Evolutionary conservation across 2,797 vertebrate genomes (phyloP).

Genomic region (Crypturellus tataupa): DNA sequence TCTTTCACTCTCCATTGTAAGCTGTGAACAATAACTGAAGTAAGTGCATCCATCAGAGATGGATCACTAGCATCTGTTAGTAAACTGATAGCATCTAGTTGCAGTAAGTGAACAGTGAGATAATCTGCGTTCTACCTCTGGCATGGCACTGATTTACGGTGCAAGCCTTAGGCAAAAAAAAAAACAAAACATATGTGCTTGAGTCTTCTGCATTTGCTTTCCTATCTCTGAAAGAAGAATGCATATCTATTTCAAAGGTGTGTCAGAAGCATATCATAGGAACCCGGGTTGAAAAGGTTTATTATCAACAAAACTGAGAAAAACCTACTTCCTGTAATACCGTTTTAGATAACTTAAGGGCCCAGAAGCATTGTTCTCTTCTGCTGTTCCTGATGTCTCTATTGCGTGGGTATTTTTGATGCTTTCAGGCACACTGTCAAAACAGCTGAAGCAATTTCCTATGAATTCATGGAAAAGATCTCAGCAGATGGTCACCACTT

Average conservation of each 20-base stretch:
- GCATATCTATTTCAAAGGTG: neutral
- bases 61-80: neutral
- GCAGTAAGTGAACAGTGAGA: neutral
- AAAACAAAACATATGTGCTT: neutral
- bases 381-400: neutral
- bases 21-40: neutral
- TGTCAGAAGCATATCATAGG: neutral
- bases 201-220: neutral
- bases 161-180: neutral
- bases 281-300: neutral
- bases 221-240: neutral
- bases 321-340: neutral
- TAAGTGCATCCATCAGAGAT: neutral
- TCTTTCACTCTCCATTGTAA: neutral
- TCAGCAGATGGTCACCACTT: neutral
- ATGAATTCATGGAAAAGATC: neutral
- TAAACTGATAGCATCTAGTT: neutral
- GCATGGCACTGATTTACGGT: neutral
- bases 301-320: conserved; percentile 11
- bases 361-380: neutral
- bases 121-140: neutral
- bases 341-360: neutral
- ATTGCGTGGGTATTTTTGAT: neutral
- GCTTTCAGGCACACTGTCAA: conserved; percentile 30
- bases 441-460: conserved; percentile 12